A percentile compares a stretch with the other conserved stretches of the same genome.
Evolutionary conservation across 2,113 vertebrate species (phyloP).

Genomic region (Enhydra lutris): DNA sequence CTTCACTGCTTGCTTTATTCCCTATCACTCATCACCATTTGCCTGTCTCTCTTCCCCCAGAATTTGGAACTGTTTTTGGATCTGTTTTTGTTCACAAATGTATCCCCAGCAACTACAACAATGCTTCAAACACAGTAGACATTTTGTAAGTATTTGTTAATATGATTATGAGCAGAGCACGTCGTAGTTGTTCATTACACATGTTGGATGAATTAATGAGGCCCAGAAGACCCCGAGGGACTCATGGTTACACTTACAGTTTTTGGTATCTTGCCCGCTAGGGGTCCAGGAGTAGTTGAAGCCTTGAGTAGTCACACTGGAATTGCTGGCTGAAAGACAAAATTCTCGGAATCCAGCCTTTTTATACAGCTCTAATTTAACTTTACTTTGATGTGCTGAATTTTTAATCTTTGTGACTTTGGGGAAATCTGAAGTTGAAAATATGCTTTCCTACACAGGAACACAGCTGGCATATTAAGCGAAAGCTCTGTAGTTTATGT

Average conservation of each 20-base stretch:
- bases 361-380: not conserved
- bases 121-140: not conserved
- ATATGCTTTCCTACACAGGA: not conserved
- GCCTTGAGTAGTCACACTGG: not conserved
- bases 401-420: conserved; percentile 31
- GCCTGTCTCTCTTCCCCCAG: not conserved
- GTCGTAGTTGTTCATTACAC: not conserved
- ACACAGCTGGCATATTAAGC: not conserved
- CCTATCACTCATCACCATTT: not conserved
- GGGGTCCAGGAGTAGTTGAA: not conserved
- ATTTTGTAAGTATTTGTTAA: not conserved
- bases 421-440: conserved; percentile 32
- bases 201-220: not conserved
- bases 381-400: conserved; percentile 28
- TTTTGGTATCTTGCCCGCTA: not conserved
- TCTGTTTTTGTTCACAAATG: not conserved
- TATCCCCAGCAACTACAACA: not conserved
- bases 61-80: not conserved
- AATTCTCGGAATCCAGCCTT: conserved; percentile 55
- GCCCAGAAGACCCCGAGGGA: not conserved
- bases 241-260: not conserved
- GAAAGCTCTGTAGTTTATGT: conserved; percentile 12
- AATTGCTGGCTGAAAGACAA: conserved; percentile 66
- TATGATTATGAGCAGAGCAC: not conserved
- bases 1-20: not conserved